Conservation (phyloP, 2,113 vertebrate genomes). For the Podarcis muralis region DNA sequence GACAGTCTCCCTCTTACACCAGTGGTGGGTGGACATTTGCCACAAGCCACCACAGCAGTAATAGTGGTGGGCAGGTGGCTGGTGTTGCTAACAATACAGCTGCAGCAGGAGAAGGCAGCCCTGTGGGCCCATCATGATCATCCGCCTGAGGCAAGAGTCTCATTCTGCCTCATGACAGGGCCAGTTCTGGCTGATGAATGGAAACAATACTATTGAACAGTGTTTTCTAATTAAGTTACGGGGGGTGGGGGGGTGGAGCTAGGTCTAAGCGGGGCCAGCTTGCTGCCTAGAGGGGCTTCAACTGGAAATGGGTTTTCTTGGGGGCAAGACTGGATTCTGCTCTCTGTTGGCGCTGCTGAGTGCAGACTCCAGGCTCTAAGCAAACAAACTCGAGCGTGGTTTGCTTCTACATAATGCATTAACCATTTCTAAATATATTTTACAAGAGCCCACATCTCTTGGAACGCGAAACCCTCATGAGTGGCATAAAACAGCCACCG, state of each 20-base stretch:
- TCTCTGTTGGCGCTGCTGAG: conserved; percentile 35
- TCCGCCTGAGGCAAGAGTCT: too few relatives aligned
- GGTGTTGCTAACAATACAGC: too few relatives aligned
- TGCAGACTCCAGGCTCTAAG: conserved; percentile 36
- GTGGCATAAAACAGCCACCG: conserved; percentile 36
- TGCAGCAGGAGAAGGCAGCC: too few relatives aligned
- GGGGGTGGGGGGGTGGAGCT: background rate
- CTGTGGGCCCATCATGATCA: too few relatives aligned
- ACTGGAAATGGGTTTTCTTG: conserved; percentile 27
- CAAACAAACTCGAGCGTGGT: conserved; percentile 46
- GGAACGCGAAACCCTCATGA: conserved; percentile 24
- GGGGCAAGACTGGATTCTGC: conserved; percentile 26
- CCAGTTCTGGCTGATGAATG: conserved; percentile 29
- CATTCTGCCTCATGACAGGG: too few relatives aligned
- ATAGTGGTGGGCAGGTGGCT: too few relatives aligned
- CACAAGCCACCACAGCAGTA: too few relatives aligned
- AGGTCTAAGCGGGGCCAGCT: conserved; percentile 21
- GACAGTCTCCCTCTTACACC: too few relatives aligned
- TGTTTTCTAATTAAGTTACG: conserved; percentile 46
- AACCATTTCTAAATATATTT: conserved; percentile 62
- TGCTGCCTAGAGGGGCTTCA: conserved; percentile 25
- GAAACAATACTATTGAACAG: conserved; percentile 32
- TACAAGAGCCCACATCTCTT: conserved; percentile 24
- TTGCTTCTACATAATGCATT: conserved; percentile 67
- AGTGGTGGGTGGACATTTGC: too few relatives aligned